Percentiles rank a stretch among this genome's conserved stretches.
phyloP scores from a whole-genome alignment of 2,113 vertebrate genomes.

The Illadopsis cleaveri region DNA sequence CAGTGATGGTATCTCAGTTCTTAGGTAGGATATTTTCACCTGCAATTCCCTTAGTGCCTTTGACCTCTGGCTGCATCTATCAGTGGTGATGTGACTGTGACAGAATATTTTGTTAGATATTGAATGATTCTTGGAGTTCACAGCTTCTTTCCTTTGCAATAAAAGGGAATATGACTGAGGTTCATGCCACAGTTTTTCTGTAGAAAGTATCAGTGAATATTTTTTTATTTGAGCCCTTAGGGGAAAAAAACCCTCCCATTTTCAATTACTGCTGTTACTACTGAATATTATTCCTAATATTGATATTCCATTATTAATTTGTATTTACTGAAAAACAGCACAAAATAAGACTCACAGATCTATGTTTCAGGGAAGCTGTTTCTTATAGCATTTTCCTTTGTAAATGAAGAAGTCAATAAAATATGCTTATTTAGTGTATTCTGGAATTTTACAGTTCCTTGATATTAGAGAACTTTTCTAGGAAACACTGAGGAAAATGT shows the following conservation, averaged over 20 bases:
- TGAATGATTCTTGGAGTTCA: conserved; percentile 65
- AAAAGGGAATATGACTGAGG: conserved; percentile 32
- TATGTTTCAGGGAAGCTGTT: not conserved
- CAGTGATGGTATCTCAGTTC: conserved; percentile 40
- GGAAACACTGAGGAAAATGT: not conserved
- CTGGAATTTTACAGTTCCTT: not conserved
- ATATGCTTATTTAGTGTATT: not conserved
- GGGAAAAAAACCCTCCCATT: not conserved
- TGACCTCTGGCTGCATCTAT: conserved; percentile 82
- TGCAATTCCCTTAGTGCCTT: conserved; percentile 80
- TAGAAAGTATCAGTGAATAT: not conserved
- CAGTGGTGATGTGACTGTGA: conserved; percentile 77
- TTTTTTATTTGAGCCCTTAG: not conserved
- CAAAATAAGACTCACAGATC: not conserved
- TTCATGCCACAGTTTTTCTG: not conserved
- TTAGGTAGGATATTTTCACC: conserved; percentile 60
- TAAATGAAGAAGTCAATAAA: not conserved
- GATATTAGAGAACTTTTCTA: not conserved
- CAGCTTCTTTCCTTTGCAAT: conserved; percentile 66
- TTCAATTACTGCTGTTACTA: not conserved
- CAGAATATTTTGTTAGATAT: conserved; percentile 76
- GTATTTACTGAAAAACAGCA: not conserved
- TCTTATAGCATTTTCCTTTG: not conserved
- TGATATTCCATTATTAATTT: not conserved
- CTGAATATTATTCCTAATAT: not conserved